phyloP scores from a whole-genome alignment of 2,797 vertebrate genomes.

The Anas capensis region DNA sequence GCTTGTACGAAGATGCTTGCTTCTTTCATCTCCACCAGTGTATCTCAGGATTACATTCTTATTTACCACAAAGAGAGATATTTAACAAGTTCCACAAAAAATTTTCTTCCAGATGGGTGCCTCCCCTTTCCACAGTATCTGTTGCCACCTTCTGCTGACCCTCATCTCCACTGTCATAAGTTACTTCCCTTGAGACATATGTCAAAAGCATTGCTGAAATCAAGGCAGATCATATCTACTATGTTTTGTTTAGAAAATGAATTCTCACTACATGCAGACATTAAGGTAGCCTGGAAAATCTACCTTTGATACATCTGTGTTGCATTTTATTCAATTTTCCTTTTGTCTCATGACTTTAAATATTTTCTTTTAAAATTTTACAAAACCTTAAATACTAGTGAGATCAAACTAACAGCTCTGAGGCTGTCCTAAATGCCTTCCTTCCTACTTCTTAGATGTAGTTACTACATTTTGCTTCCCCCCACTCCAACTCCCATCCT shows the following conservation, averaged over 20 bases:
- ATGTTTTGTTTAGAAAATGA: not conserved
- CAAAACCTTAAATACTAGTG: not conserved
- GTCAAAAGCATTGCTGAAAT: not conserved
- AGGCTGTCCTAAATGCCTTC: not conserved
- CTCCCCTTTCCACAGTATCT: not conserved
- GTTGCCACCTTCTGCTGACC: not conserved
- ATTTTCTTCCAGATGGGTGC: not conserved
- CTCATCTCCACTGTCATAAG: not conserved
- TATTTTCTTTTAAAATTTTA: not conserved
- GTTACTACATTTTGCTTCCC: not conserved
- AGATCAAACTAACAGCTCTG: not conserved
- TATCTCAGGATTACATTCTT: not conserved
- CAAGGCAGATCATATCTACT: not conserved
- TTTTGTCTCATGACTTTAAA: not conserved
- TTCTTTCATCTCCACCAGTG: not conserved
- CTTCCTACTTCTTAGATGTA: not conserved
- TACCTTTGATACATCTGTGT: not conserved
- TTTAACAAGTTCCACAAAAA: not conserved
- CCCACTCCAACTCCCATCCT: rapidly evolving
- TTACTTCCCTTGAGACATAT: not conserved
- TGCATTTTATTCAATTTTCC: not conserved
- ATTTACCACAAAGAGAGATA: not conserved
- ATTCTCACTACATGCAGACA: not conserved
- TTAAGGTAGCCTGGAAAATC: not conserved
- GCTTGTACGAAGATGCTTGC: not conserved